Evolutionary conservation across 2,888 invertebrate genomes (phyloP).

Genomic region (Cactoblastis cactorum): DNA sequence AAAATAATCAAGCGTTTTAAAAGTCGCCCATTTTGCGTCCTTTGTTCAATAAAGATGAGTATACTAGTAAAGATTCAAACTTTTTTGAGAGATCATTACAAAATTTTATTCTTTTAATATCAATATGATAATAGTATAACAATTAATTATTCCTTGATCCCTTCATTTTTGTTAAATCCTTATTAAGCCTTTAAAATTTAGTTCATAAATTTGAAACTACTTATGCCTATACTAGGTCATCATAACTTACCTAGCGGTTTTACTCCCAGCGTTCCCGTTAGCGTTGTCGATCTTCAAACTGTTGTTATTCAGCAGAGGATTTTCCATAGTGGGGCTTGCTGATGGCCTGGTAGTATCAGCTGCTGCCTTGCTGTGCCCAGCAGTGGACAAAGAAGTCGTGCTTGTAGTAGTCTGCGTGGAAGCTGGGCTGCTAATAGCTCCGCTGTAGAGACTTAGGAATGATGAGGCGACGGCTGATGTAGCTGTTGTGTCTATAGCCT

Average conservation of each 20-base stretch:
- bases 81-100: no score
- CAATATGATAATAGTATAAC: no score
- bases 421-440: constrained; percentile 67
- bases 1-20: no score
- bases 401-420: constrained; percentile 50
- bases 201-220: no score
- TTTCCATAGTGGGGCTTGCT: constrained; percentile 60
- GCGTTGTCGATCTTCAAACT: constrained; percentile 70
- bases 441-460: constrained; percentile 74
- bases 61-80: no score
- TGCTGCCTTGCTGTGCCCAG: constrained; percentile 56
- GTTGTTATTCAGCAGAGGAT: constrained; percentile 64
- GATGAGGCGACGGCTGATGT: constrained; percentile 75
- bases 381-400: constrained; percentile 40
- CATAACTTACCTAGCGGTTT: constrained; percentile 59
- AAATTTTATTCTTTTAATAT: no score
- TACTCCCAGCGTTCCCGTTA: constrained; percentile 71
- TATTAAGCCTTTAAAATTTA: no score
- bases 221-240: background rate
- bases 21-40: no score
- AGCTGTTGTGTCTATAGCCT: constrained; percentile 81
- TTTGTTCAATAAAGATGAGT: no score
- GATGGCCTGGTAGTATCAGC: constrained; percentile 61
- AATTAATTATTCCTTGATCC: no score
- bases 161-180: no score